Conservation (phyloP, 2,113 vertebrate species). For the Anguilla rostrata region DNA sequence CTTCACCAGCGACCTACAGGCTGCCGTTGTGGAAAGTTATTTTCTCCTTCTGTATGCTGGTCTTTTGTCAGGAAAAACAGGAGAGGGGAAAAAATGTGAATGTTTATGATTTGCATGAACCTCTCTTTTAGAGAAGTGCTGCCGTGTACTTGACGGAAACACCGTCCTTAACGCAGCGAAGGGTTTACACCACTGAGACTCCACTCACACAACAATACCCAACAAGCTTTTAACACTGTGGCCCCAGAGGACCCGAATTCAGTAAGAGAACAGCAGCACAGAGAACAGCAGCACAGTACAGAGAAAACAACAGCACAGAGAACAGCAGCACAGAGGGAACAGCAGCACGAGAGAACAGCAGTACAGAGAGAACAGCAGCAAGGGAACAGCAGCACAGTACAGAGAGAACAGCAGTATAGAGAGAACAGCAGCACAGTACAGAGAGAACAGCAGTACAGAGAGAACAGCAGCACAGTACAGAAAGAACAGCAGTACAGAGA, state of each 20-base stretch:
- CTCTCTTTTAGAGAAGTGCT: neutral
- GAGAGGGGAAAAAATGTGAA: neutral
- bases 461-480: too few species aligned
- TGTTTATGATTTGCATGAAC: neutral
- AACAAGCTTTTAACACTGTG: too few species aligned
- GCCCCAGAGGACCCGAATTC: too few species aligned
- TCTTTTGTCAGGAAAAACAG: neutral
- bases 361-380: too few species aligned
- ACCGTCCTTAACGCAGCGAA: neutral
- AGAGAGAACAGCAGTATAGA: neutral
- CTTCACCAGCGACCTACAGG: neutral
- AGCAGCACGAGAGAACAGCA: too few species aligned
- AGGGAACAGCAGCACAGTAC: neutral
- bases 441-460: too few species aligned
- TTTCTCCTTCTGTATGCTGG: neutral
- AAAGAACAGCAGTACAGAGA: too few species aligned
- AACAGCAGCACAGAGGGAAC: too few species aligned
- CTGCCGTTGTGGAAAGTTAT: slow-evolving; percentile 29
- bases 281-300: too few species aligned
- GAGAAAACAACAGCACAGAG: neutral
- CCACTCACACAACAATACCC: too few species aligned
- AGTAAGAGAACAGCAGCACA: too few species aligned
- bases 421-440: neutral
- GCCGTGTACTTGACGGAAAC: neutral
- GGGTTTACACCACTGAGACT: too few species aligned